Base-by-base conservation (phyloP, 2,797 vertebrate genomes). In the Hypotaenidia philippensis region DNA sequence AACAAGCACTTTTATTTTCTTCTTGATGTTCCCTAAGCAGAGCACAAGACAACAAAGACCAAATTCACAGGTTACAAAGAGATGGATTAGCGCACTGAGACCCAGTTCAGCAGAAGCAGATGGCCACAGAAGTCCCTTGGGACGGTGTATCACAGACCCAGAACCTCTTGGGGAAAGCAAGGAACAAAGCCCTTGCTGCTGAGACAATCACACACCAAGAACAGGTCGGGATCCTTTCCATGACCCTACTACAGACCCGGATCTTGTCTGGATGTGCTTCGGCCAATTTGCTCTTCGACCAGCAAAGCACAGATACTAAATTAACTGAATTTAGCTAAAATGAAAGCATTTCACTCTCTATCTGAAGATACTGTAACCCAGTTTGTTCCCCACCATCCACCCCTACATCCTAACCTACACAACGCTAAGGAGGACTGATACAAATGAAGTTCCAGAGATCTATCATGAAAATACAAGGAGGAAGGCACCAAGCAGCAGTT, bases 61-160 rank as follows among this genome's bases (percentile, higher is more conserved):
- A 66, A 53, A 6, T 10, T 87, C 66, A 19, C 31, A 60, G 77
- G 80, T 76, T 76, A 81, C 61, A 82, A 26, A 41, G 68, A 74
- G 66, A 29, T 69, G 81, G 63, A 94, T 95, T 83, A 82, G 63
- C 2, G 4, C 4, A 1, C 4, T 27, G 55, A 90, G 81, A n/a
- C n/a, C 31, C 66, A 76, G 63, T 20, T 87, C 74, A 40, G 22
- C 90, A 83, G 81, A 8, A 91, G 93, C 93, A 95, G 91, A 96
- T 94, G 94, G 93, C 55, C 92, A 77, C 61, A 44, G 47, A 41
- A 68, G 69, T 20, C 92, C 69, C 72, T 52, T 47, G 71, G 82
- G 89, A 57, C 21, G 11, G 47, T 4, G 2, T 6, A 68, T 80
- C 78, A 71, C 44, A 57, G 41, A 36, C 60, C 60, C 25, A 8